Evolutionary conservation across 2,113 vertebrate genomes (phyloP).

Genomic region (Lampris megalopsis): DNA sequence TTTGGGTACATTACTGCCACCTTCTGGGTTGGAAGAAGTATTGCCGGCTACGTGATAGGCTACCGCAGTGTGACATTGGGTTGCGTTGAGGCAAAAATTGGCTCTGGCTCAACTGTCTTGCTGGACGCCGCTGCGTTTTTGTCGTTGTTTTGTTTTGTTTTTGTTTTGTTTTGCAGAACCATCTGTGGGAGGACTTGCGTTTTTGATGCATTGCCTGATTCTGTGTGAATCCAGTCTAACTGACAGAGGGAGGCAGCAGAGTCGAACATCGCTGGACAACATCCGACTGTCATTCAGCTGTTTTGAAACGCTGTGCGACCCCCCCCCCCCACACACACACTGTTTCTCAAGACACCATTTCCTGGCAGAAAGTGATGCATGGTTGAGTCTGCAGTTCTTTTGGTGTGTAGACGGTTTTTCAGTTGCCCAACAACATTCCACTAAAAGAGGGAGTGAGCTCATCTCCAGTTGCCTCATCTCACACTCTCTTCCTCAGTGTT

Average conservation of each 20-base stretch:
- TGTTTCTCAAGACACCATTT: conserved; percentile 50
- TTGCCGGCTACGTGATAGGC: too few species aligned
- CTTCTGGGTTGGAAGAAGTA: too few species aligned
- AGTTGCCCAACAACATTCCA: conserved; percentile 47
- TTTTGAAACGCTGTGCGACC: conserved; percentile 18
- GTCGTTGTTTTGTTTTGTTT: too few species aligned
- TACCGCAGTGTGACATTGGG: too few species aligned
- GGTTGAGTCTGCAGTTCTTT: conserved; percentile 34
- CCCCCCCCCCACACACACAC: not conserved
- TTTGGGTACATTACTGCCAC: too few species aligned
- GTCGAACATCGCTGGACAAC: conserved; percentile 62
- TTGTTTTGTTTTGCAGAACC: too few species aligned
- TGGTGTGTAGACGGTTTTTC: conserved; percentile 39
- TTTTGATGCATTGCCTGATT: too few species aligned
- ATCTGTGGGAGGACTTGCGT: too few species aligned
- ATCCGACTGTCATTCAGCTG: conserved; percentile 31
- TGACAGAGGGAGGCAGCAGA: conserved; percentile 45
- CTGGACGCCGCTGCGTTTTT: too few species aligned
- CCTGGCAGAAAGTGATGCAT: conserved; percentile 37
- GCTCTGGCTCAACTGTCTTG: too few species aligned
- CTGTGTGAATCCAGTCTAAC: too few species aligned
- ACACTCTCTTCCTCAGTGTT: conserved; percentile 20
- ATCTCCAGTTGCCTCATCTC: conserved; percentile 47
- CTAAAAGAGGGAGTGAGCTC: conserved; percentile 50
- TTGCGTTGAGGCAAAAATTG: too few species aligned